phyloP scores from a whole-genome alignment of 2,797 vertebrate genomes.

The Telmatherina bonti region DNA sequence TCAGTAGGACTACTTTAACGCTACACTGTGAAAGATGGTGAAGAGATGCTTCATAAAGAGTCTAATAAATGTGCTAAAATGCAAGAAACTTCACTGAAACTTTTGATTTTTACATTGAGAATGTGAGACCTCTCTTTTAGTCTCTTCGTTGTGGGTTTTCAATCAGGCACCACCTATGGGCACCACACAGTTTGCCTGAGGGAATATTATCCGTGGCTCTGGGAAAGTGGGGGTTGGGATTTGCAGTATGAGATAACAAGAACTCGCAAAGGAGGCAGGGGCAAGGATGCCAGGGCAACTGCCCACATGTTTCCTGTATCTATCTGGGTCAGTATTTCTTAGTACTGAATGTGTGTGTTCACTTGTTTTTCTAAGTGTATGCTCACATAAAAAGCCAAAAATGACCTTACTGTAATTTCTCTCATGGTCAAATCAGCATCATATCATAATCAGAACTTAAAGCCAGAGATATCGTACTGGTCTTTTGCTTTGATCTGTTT shows the following conservation, averaged over 20 bases:
- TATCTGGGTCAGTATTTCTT: conserved; percentile 29
- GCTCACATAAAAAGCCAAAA: neutral
- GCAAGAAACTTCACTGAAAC: neutral
- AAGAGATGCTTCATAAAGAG: neutral
- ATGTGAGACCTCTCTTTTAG: neutral
- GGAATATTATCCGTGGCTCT: conserved; percentile 25
- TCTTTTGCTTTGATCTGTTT: neutral
- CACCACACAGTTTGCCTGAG: neutral
- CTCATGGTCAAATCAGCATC: conserved; percentile 16
- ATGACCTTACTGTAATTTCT: neutral
- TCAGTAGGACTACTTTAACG: neutral
- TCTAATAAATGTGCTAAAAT: neutral
- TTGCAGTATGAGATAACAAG: conserved; percentile 37
- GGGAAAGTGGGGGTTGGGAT: neutral
- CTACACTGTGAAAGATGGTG: neutral
- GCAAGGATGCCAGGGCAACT: conserved; percentile 39
- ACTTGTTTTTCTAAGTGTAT: conserved; percentile 16
- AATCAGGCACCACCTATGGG: neutral
- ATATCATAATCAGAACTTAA: conserved; percentile 1
- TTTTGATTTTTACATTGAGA: neutral
- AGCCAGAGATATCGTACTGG: neutral
- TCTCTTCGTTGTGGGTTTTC: neutral
- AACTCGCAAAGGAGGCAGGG: conserved; percentile 23
- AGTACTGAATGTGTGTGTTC: conserved; percentile 1
- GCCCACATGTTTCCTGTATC: conserved; percentile 31